These are phyloP conservation scores for Capreolus pygargus DNA, from an alignment of 2,113 vertebrate genomes.

Conservation along the genomic window DNA sequence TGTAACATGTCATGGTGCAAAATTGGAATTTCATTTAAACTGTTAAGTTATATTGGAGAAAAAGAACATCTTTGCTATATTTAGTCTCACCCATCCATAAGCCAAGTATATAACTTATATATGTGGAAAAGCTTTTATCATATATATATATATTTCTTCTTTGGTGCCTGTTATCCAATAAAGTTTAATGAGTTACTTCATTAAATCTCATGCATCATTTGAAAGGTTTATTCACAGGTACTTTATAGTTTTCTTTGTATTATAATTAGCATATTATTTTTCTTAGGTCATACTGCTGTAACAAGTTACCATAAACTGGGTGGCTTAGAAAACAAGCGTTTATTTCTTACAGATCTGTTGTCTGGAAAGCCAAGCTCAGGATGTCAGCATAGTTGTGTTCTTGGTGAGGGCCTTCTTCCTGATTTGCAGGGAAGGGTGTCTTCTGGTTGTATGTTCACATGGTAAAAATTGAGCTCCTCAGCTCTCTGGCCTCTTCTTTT, in stretches of 20 bases:
- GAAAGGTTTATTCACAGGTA: neutral
- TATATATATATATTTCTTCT: neutral
- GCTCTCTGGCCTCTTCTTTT: neutral
- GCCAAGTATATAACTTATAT: neutral
- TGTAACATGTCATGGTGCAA: neutral
- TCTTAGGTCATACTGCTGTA: neutral
- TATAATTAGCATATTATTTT: neutral
- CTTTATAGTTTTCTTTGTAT: neutral
- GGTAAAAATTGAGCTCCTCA: neutral
- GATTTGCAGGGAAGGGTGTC: neutral
- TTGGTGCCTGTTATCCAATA: neutral
- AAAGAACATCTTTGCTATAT: neutral
- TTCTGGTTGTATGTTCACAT: neutral
- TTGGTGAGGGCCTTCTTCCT: neutral
- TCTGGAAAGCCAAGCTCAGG: neutral
- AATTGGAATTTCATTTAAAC: neutral
- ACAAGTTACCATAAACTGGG: neutral
- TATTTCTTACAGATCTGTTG: neutral
- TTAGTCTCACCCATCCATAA: neutral
- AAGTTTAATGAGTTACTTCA: neutral
- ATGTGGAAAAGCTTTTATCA: neutral
- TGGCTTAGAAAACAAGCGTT: neutral
- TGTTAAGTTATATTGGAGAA: neutral
- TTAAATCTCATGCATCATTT: neutral
- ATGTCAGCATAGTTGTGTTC: neutral